Evolutionary conservation across 92 coral and sea anemone genomes (phyloP).

Genomic region (Zoanthus sansibaricus): DNA sequence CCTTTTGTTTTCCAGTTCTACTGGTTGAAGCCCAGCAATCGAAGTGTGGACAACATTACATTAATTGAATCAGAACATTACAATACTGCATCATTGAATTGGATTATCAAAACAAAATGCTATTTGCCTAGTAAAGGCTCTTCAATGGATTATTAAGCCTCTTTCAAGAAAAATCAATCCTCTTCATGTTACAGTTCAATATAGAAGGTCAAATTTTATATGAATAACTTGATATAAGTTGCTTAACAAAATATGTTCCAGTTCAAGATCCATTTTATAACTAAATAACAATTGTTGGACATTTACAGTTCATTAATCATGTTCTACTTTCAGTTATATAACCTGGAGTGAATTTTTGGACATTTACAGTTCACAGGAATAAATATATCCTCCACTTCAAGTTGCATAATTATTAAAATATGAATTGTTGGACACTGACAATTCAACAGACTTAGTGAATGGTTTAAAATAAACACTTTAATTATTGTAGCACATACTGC

Average conservation of each 20-base stretch:
- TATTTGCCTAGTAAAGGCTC: too few species aligned
- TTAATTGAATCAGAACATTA: too few species aligned
- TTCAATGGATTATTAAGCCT: too few species aligned
- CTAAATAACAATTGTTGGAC: constrained; percentile 24
- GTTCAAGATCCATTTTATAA: constrained; percentile 19
- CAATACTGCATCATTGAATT: too few species aligned
- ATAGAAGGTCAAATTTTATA: constrained; percentile 1
- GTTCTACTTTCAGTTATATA: not conserved
- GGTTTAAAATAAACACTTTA: not conserved
- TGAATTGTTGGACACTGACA: constrained; percentile 18
- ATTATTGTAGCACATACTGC: constrained; percentile 2
- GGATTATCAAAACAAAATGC: too few species aligned
- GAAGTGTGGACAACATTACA: too few species aligned
- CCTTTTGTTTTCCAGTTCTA: too few species aligned
- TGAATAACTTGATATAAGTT: constrained; percentile 22
- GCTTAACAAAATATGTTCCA: constrained; percentile 26
- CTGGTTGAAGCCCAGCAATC: too few species aligned
- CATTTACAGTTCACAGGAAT: constrained; percentile 24
- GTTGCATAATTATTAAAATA: constrained; percentile 16
- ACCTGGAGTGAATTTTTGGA: constrained; percentile 12
- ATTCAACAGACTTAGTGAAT: constrained; percentile 24
- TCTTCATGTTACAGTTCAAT: not conserved
- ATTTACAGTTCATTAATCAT: not conserved
- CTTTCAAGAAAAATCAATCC: too few species aligned
- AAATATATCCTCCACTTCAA: not conserved